phyloP scores from a whole-genome alignment of 1,140 invertebrate genomes.

The Cotesia typhae region DNA sequence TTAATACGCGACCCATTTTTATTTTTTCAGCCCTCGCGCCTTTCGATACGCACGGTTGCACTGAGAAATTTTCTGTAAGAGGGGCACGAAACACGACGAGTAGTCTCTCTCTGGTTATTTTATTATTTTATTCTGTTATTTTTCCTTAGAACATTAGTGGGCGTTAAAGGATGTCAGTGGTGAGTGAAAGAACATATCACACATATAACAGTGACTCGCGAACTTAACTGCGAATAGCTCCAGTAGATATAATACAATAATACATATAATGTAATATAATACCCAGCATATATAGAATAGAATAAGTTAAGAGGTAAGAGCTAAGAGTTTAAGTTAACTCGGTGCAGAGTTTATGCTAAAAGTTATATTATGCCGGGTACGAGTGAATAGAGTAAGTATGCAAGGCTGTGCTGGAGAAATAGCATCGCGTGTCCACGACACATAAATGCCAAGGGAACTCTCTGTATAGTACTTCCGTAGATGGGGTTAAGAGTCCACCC shows the following conservation, averaged over 20 bases:
- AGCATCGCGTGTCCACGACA: conserved; percentile 20
- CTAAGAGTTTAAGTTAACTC: too few species aligned
- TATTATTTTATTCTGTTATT: too few species aligned
- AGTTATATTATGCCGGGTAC: background rate
- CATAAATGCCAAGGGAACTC: conserved; percentile 5
- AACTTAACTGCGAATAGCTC: background rate
- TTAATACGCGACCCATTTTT: conserved; percentile 13
- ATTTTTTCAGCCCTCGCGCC: conserved; percentile 26
- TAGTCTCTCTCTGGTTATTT: too few species aligned
- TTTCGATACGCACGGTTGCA: conserved; percentile 21
- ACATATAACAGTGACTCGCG: background rate
- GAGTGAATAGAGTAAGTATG: background rate
- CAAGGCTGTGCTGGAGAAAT: background rate
- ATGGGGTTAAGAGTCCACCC: conserved; percentile 13
- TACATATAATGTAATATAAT: conserved; percentile 2
- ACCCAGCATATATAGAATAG: background rate
- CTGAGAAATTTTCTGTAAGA: conserved; percentile 18
- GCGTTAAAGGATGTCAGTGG: conserved; percentile 24
- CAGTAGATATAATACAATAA: conserved; percentile 2
- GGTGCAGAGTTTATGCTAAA: too few species aligned
- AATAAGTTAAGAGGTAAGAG: too few species aligned
- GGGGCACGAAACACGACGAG: conserved; percentile 11
- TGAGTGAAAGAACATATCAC: conserved; percentile 4
- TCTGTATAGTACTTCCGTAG: conserved; percentile 19
- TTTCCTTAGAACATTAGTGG: background rate